Conservation (phyloP, 2,113 vertebrate genomes). For the Heteronetta atricapilla region DNA sequence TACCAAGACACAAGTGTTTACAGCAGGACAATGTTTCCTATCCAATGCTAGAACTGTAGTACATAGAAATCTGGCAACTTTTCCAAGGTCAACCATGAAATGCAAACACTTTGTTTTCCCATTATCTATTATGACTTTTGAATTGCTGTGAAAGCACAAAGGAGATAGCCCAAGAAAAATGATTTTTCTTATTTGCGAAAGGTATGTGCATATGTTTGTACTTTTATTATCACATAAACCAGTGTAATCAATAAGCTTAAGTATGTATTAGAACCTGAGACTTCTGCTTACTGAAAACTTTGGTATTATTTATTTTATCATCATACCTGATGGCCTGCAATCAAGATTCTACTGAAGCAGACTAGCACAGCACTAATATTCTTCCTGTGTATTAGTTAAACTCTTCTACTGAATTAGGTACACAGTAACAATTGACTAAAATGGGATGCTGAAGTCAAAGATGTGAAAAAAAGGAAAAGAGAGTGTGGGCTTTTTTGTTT, state of each 20-base stretch:
- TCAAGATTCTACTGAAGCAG: conserved; percentile 58
- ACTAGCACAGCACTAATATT: conserved; percentile 41
- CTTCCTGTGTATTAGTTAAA: background rate
- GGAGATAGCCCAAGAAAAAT: conserved; percentile 41
- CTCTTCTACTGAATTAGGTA: conserved; percentile 2
- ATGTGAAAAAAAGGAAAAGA: background rate
- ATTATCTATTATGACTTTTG: conserved; percentile 50
- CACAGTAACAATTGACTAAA: background rate
- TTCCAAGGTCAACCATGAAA: conserved; percentile 47
- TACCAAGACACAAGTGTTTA: background rate
- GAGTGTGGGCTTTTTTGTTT: background rate
- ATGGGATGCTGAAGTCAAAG: accelerated
- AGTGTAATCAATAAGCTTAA: conserved; percentile 57
- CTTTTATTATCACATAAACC: conserved; percentile 54
- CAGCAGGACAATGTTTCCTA: background rate
- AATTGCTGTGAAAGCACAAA: conserved; percentile 51
- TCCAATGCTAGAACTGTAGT: background rate
- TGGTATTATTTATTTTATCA: conserved; percentile 60
- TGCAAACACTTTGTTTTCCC: conserved; percentile 47
- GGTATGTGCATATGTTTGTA: conserved; percentile 17
- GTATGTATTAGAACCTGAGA: conserved; percentile 16
- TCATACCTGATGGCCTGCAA: conserved; percentile 62
- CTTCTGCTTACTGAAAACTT: conserved; percentile 19
- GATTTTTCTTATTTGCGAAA: conserved; percentile 53
- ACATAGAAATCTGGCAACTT: background rate